Conservation (phyloP, 2,113 vertebrate genomes). For the Galeopterus variegatus region DNA sequence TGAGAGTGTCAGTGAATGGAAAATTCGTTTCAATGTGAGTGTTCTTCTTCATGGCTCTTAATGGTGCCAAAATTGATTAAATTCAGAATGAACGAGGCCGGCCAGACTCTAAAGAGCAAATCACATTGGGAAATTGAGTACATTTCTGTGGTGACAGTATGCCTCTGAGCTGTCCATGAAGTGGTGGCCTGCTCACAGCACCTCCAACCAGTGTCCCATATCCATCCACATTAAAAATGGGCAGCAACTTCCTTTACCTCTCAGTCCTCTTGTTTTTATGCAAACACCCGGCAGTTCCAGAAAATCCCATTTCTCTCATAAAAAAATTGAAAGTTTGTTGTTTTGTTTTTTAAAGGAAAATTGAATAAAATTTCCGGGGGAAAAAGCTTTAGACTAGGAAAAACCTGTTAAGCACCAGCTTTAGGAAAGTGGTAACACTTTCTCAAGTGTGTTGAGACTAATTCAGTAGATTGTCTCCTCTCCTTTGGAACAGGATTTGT, state of each 20-base stretch:
- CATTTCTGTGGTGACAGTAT: constrained; percentile 58
- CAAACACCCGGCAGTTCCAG: neutral
- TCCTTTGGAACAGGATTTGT: neutral
- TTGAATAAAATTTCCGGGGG: neutral
- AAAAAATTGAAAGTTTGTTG: neutral
- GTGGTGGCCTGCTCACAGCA: neutral
- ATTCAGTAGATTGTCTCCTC: neutral
- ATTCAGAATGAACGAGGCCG: constrained; percentile 52
- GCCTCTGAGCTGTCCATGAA: neutral
- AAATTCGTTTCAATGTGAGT: constrained; percentile 35
- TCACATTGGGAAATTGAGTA: constrained; percentile 63
- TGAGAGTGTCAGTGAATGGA: neutral
- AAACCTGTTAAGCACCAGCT: constrained; percentile 4
- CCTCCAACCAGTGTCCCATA: neutral
- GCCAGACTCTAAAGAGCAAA: constrained; percentile 47
- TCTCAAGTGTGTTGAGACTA: neutral
- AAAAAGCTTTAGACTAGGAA: neutral
- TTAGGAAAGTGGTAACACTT: constrained; percentile 23
- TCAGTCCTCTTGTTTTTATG: constrained; percentile 37
- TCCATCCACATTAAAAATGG: neutral
- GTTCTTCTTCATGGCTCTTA: constrained; percentile 74
- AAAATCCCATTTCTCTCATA: constrained; percentile 12
- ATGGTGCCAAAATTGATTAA: constrained; percentile 73
- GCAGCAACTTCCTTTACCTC: neutral
- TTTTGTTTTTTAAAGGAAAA: neutral